Evolutionary conservation across 2,888 invertebrate genomes (phyloP), one percentile per base, ranked within the genome.

Genomic region (Slavum lentiscoides): DNA sequence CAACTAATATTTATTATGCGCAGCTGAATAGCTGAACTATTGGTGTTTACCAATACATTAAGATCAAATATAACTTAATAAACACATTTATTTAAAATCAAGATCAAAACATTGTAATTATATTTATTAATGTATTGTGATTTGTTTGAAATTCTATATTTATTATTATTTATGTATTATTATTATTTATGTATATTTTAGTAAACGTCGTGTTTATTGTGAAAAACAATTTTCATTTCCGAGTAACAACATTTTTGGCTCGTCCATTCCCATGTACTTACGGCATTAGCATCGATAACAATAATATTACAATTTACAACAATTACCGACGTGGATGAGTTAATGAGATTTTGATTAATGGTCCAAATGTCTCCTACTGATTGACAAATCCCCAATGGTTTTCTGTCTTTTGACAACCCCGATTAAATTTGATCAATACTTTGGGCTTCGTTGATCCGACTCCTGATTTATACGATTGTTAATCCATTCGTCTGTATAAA

Each of bases 401-500:
- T n/a, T 69, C 17, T 37, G 6, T 39, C 13, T n/a, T 1, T 39
- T 17, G 17, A 69, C 21, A 37, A 76, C 6, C 4, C 0, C 1
- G 49, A 30, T 67, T 19, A 8, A 64, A 37, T 43, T 67, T 59
- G 6, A 30, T 77, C 13, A 80, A 64, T 70, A 80, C 17, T 80
- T 80, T 8, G 70, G 70, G n/a, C 37, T 80, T 58, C 6, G 62
- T 5, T 64, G 80, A 21, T 64, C 23, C n/a, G 80, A 64, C 62
- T 80, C 23, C 69, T 72, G 70, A 64, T 80, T 72, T 69, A 82
- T 82, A 11, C 77, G 82, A 82, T 80, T 72, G 43, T 84, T 84
- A 17, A 85, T 84, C 85, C 85, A 85, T 55, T 84, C 91, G 85
- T 95, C 94, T 86, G 95, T 93, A 87, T 96, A 95, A 86, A 94